Conservation (phyloP, 2,888 invertebrate species). For the Temnothorax ravouxi region DNA sequence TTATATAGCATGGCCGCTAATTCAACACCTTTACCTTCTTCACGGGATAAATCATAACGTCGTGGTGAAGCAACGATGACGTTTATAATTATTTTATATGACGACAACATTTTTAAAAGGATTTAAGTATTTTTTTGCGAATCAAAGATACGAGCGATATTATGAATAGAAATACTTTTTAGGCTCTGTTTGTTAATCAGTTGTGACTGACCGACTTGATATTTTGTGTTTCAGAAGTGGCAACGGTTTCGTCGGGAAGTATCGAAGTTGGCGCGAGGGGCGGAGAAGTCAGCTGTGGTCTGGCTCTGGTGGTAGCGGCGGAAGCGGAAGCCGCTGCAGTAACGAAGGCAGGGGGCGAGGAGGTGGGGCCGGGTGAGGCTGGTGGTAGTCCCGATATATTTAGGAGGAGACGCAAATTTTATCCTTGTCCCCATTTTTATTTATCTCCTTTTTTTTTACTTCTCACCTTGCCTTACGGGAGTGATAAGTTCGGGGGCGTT, state of each 20-base stretch:
- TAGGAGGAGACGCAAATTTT: constrained; percentile 59
- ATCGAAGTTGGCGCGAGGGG: constrained; percentile 83
- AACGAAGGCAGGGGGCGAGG: constrained; percentile 54
- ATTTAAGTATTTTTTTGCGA: background rate
- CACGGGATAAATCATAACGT: background rate
- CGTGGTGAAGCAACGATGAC: background rate
- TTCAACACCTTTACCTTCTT: background rate
- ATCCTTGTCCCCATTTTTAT: background rate
- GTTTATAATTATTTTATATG: background rate
- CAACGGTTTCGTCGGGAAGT: constrained; percentile 81
- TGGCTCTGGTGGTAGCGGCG: constrained; percentile 78
- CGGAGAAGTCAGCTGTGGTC: constrained; percentile 79
- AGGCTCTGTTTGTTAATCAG: background rate
- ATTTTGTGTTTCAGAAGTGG: constrained; percentile 79
- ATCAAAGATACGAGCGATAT: background rate
- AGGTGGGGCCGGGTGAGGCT: constrained; percentile 59
- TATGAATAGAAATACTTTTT: background rate
- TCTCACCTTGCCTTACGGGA: constrained; percentile 58
- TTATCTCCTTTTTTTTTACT: constrained; percentile 46
- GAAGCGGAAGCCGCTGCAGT: constrained; percentile 73
- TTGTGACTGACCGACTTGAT: constrained; percentile 18
- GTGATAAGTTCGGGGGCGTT: constrained; percentile 60
- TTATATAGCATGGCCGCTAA: background rate
- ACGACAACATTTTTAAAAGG: background rate
- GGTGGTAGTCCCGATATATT: constrained; percentile 56